Evolutionary conservation across 1,140 invertebrate genomes (phyloP).

Genomic region (Melanaphis sacchari): DNA sequence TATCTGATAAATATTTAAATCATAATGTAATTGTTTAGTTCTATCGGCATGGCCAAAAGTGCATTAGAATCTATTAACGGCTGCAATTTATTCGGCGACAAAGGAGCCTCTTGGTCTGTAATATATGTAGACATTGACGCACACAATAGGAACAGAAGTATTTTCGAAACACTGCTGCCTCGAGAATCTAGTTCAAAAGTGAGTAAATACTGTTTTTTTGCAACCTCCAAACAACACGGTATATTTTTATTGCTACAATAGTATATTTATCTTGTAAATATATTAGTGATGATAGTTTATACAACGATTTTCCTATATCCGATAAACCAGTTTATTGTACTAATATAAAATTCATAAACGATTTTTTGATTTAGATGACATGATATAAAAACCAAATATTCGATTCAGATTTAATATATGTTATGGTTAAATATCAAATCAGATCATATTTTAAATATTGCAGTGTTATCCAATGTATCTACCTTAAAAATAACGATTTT

Average conservation of each 20-base stretch:
- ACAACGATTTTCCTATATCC: not conserved
- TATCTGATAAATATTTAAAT: not conserved
- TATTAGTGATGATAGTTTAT: not conserved
- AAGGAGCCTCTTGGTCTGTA: constrained; percentile 97
- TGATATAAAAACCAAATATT: not conserved
- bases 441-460: not conserved
- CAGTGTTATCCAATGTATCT: not conserved
- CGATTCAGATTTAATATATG: not conserved
- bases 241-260: not conserved
- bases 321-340: not conserved
- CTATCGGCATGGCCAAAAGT: constrained; percentile 93
- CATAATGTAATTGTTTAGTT: constrained; percentile 65
- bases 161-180: constrained; percentile 97
- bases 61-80: constrained; percentile 98
- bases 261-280: not conserved
- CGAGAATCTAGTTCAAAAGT: constrained; percentile 98
- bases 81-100: constrained; percentile 97
- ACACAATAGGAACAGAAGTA: constrained; percentile 97
- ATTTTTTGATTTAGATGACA: not conserved
- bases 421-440: not conserved
- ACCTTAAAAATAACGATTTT: not conserved
- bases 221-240: not conserved
- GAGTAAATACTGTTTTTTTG: constrained; percentile 58
- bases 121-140: constrained; percentile 99
- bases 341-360: not conserved